Conservation (phyloP, 1,140 invertebrate species). For the Drosophila willistoni region DNA sequence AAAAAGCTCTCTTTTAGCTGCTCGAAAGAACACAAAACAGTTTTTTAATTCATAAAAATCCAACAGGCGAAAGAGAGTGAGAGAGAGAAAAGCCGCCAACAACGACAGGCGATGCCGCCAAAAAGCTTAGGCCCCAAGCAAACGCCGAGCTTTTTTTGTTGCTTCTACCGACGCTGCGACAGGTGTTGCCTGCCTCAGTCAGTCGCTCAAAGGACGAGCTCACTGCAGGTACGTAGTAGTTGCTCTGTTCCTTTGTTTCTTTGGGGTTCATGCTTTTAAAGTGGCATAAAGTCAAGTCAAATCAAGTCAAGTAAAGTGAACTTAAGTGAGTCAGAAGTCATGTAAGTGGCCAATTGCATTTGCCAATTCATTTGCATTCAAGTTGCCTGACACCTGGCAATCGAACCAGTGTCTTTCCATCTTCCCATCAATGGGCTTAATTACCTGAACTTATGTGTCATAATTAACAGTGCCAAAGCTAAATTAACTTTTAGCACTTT, state of each 20-base stretch:
- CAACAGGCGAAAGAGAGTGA: conserved; percentile 6
- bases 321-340: conserved; percentile 27
- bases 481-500: conserved; percentile 40
- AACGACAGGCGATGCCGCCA: conserved; percentile 44
- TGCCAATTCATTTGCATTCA: conserved; percentile 1
- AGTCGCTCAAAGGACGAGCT: conserved; percentile 70
- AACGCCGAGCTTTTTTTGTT: background rate
- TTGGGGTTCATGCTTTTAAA: background rate
- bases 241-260: background rate
- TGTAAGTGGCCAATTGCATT: conserved; percentile 8
- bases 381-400: background rate
- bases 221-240: conserved; percentile 55
- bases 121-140: conserved; percentile 34
- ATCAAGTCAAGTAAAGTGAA: conserved; percentile 22
- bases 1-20: conserved; percentile 51
- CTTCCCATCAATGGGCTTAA: background rate
- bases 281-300: conserved; percentile 32
- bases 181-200: conserved; percentile 63
- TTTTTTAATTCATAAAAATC: conserved; percentile 76
- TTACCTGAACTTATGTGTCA: background rate
- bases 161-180: conserved; percentile 49
- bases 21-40: conserved; percentile 34
- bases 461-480: conserved; percentile 37
- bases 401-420: background rate
- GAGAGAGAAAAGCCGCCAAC: conserved; percentile 1